A percentile compares a stretch with the other conserved stretches of the same genome.
These are phyloP conservation scores for Paraescarpia echinospica DNA, from an alignment of 1,140 invertebrate species.

Conservation along the genomic window DNA sequence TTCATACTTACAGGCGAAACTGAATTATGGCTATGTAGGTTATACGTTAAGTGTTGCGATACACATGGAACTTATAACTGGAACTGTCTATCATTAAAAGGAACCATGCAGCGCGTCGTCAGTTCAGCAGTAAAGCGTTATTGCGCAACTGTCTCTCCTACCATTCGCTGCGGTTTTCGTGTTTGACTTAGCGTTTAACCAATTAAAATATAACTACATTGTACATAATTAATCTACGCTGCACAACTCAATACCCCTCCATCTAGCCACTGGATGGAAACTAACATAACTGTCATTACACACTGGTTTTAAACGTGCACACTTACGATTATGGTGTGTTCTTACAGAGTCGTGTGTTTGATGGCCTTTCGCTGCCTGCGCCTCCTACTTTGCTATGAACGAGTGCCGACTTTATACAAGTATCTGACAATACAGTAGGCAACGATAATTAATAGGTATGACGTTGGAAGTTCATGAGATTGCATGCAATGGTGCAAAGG, in stretches of 20 bases:
- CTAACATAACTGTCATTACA: too few species aligned
- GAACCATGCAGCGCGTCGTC: too few species aligned
- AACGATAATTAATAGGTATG: not conserved
- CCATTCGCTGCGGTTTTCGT: too few species aligned
- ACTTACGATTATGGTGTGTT: not conserved
- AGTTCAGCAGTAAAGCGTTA: too few species aligned
- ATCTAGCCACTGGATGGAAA: too few species aligned
- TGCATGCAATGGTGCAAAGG: not conserved
- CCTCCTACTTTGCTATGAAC: not conserved
- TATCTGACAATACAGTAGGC: not conserved
- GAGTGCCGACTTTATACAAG: not conserved
- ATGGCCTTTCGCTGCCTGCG: not conserved
- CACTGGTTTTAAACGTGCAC: not conserved
- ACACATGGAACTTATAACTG: not conserved
- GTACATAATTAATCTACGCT: too few species aligned
- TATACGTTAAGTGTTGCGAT: too few species aligned
- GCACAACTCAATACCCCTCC: too few species aligned
- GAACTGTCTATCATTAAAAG: not conserved
- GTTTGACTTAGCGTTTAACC: too few species aligned
- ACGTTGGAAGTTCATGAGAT: not conserved
- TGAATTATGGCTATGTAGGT: too few species aligned
- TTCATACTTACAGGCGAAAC: not conserved
- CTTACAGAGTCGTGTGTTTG: not conserved
- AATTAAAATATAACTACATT: too few species aligned
- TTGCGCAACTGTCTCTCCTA: too few species aligned